Evolutionary conservation across 2,888 invertebrate genomes (phyloP).

Genomic region (Chaetoderma sp.): DNA sequence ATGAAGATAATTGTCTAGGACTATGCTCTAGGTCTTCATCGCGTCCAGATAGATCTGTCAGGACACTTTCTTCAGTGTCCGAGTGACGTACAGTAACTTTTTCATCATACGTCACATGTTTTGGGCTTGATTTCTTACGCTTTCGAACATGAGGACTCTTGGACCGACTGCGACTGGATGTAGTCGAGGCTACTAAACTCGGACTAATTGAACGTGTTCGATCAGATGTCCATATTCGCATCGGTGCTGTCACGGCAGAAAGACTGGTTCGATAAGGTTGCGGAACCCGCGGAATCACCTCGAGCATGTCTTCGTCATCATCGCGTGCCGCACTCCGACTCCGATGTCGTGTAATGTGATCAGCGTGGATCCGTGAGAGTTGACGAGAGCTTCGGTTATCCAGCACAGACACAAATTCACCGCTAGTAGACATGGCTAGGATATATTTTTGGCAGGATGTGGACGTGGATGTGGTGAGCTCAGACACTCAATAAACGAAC

Average conservation of each 20-base stretch:
- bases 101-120: constrained; percentile 58
- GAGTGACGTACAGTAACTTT: constrained; percentile 55
- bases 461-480: too few species aligned
- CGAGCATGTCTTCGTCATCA: constrained; percentile 33
- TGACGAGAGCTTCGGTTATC: constrained; percentile 43
- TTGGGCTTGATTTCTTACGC: constrained; percentile 37
- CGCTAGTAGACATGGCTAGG: not conserved
- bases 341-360: constrained; percentile 50
- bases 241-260: constrained; percentile 57
- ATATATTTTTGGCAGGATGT: too few species aligned
- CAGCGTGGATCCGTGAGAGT: constrained; percentile 38
- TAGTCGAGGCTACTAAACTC: constrained; percentile 7
- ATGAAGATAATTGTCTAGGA: too few species aligned
- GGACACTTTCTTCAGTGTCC: constrained; percentile 41
- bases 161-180: constrained; percentile 36
- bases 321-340: constrained; percentile 42
- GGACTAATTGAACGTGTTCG: constrained; percentile 55
- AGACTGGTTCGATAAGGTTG: constrained; percentile 65
- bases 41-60: constrained; percentile 46
- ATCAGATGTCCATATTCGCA: constrained; percentile 41
- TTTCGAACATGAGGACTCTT: constrained; percentile 38
- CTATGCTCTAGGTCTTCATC: constrained; percentile 22
- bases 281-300: constrained; percentile 45
- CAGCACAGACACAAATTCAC: constrained; percentile 44
- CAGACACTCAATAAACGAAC: too few species aligned